These are phyloP conservation scores for Portunus trituberculatus DNA, from an alignment of 1,140 invertebrate genomes.

Conservation along the genomic window DNA sequence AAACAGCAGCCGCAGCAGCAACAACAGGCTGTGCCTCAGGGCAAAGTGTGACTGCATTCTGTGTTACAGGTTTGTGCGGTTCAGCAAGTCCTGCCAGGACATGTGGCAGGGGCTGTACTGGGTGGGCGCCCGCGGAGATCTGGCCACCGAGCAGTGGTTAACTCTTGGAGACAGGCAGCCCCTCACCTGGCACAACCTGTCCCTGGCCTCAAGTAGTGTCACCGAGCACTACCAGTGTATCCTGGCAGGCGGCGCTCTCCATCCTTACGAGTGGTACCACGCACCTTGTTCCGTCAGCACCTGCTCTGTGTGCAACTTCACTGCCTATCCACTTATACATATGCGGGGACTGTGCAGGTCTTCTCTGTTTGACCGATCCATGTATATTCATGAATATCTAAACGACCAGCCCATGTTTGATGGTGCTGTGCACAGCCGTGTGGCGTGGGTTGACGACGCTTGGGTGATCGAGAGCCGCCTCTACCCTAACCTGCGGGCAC, in stretches of 20 bases:
- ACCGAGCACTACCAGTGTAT: background rate
- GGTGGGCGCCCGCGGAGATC: conserved; percentile 34
- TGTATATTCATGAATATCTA: background rate
- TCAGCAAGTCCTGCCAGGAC: conserved; percentile 32
- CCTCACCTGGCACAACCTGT: background rate
- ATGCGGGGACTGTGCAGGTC: conserved; percentile 29
- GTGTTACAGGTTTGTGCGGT: background rate
- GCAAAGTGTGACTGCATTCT: background rate
- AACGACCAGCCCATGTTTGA: conserved; percentile 42
- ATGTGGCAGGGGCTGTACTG: conserved; percentile 34
- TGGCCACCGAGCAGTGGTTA: conserved; percentile 11
- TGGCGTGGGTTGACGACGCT: background rate
- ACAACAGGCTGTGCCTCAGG: background rate
- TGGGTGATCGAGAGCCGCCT: conserved; percentile 59
- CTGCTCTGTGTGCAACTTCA: conserved; percentile 52
- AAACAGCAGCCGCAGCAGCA: background rate
- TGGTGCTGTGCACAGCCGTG: conserved; percentile 9
- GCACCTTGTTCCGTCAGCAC: background rate
- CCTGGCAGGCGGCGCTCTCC: background rate
- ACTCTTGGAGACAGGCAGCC: background rate
- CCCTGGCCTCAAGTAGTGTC: background rate
- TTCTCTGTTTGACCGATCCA: conserved; percentile 27
- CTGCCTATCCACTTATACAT: background rate
- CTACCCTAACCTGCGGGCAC: background rate
- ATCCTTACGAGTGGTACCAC: background rate